phyloP scores from a whole-genome alignment of 2,797 vertebrate species.

The Phrynocephalus forsythii region DNA sequence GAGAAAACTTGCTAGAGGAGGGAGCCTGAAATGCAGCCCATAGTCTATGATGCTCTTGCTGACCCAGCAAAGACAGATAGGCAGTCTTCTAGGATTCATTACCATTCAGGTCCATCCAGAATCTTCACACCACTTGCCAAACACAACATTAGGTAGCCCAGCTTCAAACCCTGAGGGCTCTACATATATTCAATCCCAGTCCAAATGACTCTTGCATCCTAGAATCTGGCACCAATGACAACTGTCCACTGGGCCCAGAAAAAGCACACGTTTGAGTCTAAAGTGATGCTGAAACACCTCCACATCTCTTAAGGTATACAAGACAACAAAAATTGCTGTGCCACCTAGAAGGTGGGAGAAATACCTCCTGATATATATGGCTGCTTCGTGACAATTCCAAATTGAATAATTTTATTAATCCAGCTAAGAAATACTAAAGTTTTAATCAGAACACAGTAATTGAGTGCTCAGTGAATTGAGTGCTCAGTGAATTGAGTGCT shows the following conservation, averaged over 20 bases:
- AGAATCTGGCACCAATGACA: too few relatives aligned
- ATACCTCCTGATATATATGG: not conserved
- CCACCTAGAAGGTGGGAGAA: not conserved
- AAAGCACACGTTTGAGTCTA: not conserved
- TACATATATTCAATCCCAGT: not conserved
- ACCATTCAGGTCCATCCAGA: not conserved
- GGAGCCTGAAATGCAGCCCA: not conserved
- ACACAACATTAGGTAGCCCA: not conserved
- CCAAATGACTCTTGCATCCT: too few relatives aligned
- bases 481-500: not conserved
- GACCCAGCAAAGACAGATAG: not conserved
- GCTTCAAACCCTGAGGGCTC: not conserved
- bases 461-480: not conserved
- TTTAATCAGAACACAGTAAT: not conserved
- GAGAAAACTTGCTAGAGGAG: too few relatives aligned
- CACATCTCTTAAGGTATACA: not conserved
- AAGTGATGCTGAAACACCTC: not conserved
- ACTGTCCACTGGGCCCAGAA: too few relatives aligned
- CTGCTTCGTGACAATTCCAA: not conserved
- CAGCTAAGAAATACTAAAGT: not conserved
- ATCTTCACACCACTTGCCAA: not conserved
- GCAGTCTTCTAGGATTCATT: not conserved
- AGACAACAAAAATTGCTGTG: conserved; percentile 1
- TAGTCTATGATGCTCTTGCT: not conserved
- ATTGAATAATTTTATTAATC: not conserved